Evolutionary conservation across 2,113 vertebrate genomes (phyloP).

Genomic region (Mormoops blainvillei): DNA sequence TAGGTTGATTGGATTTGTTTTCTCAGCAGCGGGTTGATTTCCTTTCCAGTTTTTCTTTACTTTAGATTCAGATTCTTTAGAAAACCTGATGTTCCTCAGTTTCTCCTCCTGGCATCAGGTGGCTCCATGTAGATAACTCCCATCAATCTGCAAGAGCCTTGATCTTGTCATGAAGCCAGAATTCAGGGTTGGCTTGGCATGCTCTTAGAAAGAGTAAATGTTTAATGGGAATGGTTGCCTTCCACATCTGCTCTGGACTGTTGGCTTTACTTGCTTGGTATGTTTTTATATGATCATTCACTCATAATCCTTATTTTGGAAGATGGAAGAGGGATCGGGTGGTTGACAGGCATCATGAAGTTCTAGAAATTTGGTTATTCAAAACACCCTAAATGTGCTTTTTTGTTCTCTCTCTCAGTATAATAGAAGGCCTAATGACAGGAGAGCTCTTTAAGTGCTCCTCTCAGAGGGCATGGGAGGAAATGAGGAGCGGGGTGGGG

Average conservation of each 20-base stretch:
- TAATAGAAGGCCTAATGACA: neutral
- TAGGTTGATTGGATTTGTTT: constrained; percentile 14
- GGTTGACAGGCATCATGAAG: neutral
- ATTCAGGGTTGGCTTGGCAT: neutral
- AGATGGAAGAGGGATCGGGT: neutral
- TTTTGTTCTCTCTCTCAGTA: neutral
- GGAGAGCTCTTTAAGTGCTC: neutral
- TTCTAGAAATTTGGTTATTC: neutral
- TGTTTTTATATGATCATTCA: neutral
- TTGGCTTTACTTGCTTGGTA: neutral
- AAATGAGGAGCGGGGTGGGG: neutral
- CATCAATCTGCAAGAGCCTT: neutral
- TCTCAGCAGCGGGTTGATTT: constrained; percentile 29
- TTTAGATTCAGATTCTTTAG: neutral
- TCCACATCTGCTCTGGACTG: neutral
- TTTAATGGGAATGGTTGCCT: neutral
- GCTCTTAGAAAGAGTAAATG: neutral
- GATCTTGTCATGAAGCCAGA: neutral
- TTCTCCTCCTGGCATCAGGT: neutral
- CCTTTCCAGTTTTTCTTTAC: constrained; percentile 8
- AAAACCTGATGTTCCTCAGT: neutral
- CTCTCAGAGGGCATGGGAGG: neutral
- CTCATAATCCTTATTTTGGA: neutral
- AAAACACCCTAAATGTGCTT: neutral
- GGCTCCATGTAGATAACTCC: neutral